A percentile compares a stretch with the other conserved stretches of the same genome.
Evolutionary conservation across 2,888 invertebrate species (phyloP).

Genomic region (Luperina testacea): DNA sequence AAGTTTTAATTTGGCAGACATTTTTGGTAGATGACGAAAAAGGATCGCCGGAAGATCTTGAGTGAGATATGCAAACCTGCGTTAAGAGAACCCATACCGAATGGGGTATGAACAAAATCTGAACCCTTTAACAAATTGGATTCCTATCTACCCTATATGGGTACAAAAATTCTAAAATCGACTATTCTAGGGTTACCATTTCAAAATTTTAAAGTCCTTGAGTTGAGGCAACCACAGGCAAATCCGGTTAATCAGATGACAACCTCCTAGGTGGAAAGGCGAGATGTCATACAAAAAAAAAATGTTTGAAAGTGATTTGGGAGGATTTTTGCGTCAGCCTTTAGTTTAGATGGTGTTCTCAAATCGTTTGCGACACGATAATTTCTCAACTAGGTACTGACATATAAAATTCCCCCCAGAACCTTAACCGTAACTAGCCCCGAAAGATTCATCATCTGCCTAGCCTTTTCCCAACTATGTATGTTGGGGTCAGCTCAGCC

Average conservation of each 20-base stretch:
- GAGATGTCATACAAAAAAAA: background rate
- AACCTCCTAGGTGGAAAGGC: too few relatives aligned
- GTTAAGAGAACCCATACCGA: too few relatives aligned
- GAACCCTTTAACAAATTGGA: background rate
- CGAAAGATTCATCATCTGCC: too few relatives aligned
- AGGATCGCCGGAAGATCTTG: constrained; percentile 4
- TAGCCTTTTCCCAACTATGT: too few relatives aligned
- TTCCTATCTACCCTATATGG: background rate
- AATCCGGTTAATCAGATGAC: too few relatives aligned
- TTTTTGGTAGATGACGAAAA: background rate
- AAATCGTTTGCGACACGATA: background rate
- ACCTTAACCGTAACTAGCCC: background rate
- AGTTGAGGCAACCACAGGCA: too few relatives aligned
- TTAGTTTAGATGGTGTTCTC: background rate
- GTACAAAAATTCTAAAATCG: background rate
- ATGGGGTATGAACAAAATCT: background rate
- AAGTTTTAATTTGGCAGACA: constrained; percentile 18
- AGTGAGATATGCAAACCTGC: background rate
- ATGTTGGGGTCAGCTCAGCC: too few relatives aligned
- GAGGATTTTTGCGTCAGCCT: background rate
- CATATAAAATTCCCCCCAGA: background rate
- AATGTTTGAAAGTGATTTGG: too few relatives aligned
- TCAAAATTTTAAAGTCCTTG: background rate
- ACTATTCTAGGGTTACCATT: background rate
- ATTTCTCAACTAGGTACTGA: background rate